Evolutionary conservation across 53 echinoderm and acorn worm genomes (phyloP).

Genomic region (Zoroaster sp.): DNA sequence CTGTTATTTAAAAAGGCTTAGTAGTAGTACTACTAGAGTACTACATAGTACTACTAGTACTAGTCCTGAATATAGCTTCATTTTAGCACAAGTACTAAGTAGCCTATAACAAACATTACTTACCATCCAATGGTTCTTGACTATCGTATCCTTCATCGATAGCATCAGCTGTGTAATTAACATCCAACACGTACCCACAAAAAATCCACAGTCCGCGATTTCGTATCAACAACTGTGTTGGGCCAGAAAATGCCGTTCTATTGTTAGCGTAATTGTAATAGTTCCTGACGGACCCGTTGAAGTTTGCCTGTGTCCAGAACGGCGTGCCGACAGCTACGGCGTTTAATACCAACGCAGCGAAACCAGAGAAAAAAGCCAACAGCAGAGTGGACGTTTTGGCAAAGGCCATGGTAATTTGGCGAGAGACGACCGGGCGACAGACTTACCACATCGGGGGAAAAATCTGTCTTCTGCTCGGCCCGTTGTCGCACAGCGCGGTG

Average conservation of each 20-base stretch:
- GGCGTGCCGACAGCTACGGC: conserved; percentile 78
- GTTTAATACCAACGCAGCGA: conserved; percentile 74
- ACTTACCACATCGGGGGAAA: background rate
- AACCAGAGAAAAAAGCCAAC: conserved; percentile 81
- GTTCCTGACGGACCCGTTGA: conserved; percentile 17
- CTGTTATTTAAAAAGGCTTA: too few species aligned
- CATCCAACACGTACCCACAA: conserved; percentile 47
- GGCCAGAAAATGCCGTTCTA: background rate
- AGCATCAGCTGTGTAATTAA: conserved; percentile 25
- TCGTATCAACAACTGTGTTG: conserved; percentile 21
- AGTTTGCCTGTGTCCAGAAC: conserved; percentile 71
- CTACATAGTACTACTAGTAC: too few species aligned
- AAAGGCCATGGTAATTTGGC: conserved; percentile 30
- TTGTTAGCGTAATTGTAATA: conserved; percentile 15
- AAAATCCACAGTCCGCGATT: conserved; percentile 65
- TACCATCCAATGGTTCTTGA: conserved; percentile 33
- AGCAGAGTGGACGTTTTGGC: conserved; percentile 77
- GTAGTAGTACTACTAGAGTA: too few species aligned
- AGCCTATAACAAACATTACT: background rate
- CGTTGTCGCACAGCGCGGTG: background rate
- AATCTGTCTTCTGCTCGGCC: background rate
- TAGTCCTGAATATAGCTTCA: too few species aligned
- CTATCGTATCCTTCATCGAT: background rate
- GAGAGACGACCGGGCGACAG: background rate
- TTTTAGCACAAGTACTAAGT: background rate